Conservation (phyloP, 2,888 invertebrate genomes). For the Oscheius sp. region DNA sequence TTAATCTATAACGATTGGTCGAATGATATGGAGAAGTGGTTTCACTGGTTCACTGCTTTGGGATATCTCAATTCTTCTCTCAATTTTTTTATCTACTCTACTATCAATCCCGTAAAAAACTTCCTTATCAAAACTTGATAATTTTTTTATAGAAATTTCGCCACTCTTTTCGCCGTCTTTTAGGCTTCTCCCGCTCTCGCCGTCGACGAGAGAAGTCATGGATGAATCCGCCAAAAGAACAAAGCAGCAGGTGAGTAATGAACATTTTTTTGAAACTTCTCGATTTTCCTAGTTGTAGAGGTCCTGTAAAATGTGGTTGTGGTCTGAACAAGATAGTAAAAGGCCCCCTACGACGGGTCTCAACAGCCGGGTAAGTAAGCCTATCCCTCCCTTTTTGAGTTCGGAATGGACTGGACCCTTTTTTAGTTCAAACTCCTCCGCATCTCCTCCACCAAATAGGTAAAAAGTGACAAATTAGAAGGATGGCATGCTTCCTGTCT, state of each 20-base stretch:
- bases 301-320: slow-evolving; percentile 58
- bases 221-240: slow-evolving; percentile 60
- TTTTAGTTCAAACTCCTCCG: slow-evolving; percentile 20
- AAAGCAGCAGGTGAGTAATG: slow-evolving; percentile 40
- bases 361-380: slow-evolving; percentile 46
- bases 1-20: slow-evolving; percentile 62
- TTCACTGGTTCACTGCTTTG: slow-evolving; percentile 65
- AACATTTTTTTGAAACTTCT: background rate
- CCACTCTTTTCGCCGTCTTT: slow-evolving; percentile 64
- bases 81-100: slow-evolving; percentile 74
- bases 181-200: slow-evolving; percentile 60
- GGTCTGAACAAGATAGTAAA: slow-evolving; percentile 59
- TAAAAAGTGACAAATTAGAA: background rate
- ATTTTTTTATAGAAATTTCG: slow-evolving; percentile 67
- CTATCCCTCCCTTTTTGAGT: background rate
- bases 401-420: background rate
- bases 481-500: background rate
- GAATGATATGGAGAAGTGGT: slow-evolving; percentile 50
- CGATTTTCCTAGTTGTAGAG: slow-evolving; percentile 32
- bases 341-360: slow-evolving; percentile 48
- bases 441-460: slow-evolving; percentile 10
- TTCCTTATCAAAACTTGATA: background rate
- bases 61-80: slow-evolving; percentile 74
- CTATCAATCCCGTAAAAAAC: slow-evolving; percentile 70
- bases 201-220: slow-evolving; percentile 61